phyloP scores from a whole-genome alignment of 2,797 vertebrate species.

The Botia almorhae region DNA sequence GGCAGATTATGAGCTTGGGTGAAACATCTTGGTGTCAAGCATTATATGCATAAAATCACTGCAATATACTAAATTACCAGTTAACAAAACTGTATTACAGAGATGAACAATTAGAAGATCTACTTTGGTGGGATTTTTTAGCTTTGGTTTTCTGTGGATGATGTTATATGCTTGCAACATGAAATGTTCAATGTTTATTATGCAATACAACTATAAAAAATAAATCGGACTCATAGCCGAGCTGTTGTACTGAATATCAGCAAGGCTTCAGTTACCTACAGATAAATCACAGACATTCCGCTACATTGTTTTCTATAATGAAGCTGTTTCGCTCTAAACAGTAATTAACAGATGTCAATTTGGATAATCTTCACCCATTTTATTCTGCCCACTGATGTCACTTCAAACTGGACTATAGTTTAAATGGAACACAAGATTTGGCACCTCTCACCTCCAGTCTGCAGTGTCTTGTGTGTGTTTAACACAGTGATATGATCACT shows the following conservation, averaged over 20 bases:
- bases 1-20: not conserved
- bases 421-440: not conserved
- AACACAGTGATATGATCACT: conserved; percentile 31
- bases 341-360: too few relatives aligned
- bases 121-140: too few relatives aligned
- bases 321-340: too few relatives aligned
- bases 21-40: not conserved
- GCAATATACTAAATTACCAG: not conserved
- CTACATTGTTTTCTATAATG: too few relatives aligned
- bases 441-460: not conserved
- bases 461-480: conserved; percentile 29
- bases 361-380: not conserved
- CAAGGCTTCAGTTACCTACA: too few relatives aligned
- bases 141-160: too few relatives aligned
- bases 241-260: too few relatives aligned
- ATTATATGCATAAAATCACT: not conserved
- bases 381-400: not conserved
- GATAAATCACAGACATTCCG: too few relatives aligned
- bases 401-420: not conserved
- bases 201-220: not conserved
- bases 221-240: too few relatives aligned
- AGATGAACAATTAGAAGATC: too few relatives aligned
- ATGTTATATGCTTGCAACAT: too few relatives aligned
- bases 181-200: not conserved
- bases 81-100: not conserved